Conservation (phyloP, 2,797 vertebrate genomes). For the Spinibarbus caldwelli region DNA sequence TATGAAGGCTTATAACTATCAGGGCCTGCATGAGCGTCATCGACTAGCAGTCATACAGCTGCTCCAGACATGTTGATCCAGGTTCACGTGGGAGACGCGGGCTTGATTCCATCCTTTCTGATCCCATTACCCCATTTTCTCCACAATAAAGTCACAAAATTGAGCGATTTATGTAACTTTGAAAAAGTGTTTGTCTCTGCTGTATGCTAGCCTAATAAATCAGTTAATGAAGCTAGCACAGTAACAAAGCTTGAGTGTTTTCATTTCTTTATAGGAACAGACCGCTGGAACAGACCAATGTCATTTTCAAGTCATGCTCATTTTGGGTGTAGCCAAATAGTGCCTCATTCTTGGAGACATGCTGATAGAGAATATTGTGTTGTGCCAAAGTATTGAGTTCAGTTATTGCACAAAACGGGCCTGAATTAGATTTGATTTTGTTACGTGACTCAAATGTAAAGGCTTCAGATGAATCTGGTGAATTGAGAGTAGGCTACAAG, state of each 20-base stretch:
- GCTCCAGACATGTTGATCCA: background rate
- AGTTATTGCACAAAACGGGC: background rate
- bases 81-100: background rate
- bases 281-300: background rate
- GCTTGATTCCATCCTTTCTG: background rate
- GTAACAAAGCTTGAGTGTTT: background rate
- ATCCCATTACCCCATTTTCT: background rate
- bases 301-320: constrained; percentile 8
- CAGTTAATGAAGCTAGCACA: background rate
- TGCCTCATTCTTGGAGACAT: background rate
- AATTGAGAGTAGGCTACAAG: constrained; percentile 18
- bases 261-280: background rate
- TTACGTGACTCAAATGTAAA: constrained; percentile 4
- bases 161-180: background rate
- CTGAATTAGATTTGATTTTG: constrained; percentile 21
- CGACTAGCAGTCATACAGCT: background rate
- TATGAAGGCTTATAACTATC: background rate
- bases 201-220: background rate
- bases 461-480: background rate
- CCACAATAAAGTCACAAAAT: background rate
- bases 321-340: background rate
- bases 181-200: background rate
- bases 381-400: constrained; percentile 30
- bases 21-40: background rate
- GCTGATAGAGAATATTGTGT: constrained; percentile 20